These are phyloP conservation scores for Ceratothoa steindachneri DNA, from an alignment of 2,888 invertebrate species.

Conservation along the genomic window DNA sequence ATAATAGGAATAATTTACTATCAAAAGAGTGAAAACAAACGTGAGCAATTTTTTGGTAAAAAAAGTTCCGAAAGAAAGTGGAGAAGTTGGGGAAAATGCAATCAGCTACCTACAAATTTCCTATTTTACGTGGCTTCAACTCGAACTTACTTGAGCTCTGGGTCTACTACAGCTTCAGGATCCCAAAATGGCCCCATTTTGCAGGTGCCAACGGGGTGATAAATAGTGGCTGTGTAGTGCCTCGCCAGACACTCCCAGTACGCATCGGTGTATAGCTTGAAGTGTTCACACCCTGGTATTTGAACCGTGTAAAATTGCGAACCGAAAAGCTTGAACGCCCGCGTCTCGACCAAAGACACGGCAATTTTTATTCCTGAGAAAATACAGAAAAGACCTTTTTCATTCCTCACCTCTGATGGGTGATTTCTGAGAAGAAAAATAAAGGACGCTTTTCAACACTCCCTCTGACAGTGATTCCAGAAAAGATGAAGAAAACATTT, in stretches of 20 bases:
- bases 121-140: background rate
- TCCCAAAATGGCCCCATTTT: slow-evolving; percentile 69
- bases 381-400: background rate
- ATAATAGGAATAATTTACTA: too few species aligned
- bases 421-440: background rate
- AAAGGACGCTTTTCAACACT: background rate
- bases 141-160: slow-evolving; percentile 57
- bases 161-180: slow-evolving; percentile 69
- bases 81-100: too few species aligned
- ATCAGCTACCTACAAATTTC: too few species aligned
- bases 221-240: slow-evolving; percentile 65
- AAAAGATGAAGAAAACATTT: too few species aligned
- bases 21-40: too few species aligned
- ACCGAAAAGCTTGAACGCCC: slow-evolving; percentile 64
- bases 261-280: slow-evolving; percentile 64
- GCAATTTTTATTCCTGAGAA: slow-evolving; percentile 70
- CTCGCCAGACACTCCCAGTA: slow-evolving; percentile 68
- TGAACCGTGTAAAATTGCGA: slow-evolving; percentile 67
- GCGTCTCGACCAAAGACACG: slow-evolving; percentile 72
- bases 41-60: too few species aligned
- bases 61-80: too few species aligned
- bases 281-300: slow-evolving; percentile 75
- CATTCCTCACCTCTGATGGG: background rate
- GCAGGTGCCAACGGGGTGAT: slow-evolving; percentile 67
- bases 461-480: too few species aligned